phyloP scores from a whole-genome alignment of 2,888 invertebrate species.

The Agriopis marginaria region DNA sequence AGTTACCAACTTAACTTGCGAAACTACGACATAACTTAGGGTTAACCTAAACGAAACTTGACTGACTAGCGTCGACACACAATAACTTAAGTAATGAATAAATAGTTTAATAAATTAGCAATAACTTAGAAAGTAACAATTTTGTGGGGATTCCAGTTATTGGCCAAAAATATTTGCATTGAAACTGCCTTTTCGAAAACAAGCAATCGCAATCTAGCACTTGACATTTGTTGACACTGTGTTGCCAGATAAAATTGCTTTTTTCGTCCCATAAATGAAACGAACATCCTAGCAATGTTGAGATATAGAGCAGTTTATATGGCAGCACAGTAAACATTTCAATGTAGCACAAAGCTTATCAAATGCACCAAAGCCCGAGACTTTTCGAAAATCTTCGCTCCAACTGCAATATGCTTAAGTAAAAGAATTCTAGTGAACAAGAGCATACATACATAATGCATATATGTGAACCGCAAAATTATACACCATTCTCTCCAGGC shows the following conservation, averaged over 20 bases:
- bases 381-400: not conserved
- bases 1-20: conserved; percentile 48
- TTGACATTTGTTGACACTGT: conserved; percentile 16
- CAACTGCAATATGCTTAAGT: conserved; percentile 10
- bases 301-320: not conserved
- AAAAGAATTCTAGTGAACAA: conserved; percentile 6
- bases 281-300: too few relatives aligned
- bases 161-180: not conserved
- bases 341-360: conserved; percentile 16
- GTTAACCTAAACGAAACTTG: conserved; percentile 73
- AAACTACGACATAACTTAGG: conserved; percentile 61
- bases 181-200: conserved; percentile 7
- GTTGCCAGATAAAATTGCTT: not conserved
- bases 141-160: conserved; percentile 11
- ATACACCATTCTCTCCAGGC: not conserved
- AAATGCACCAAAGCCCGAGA: conserved; percentile 20
- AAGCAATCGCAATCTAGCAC: conserved; percentile 15
- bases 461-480: not conserved
- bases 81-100: conserved; percentile 53
- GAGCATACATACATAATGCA: conserved; percentile 2
- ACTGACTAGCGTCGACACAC: conserved; percentile 79
- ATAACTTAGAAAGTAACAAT: conserved; percentile 37
- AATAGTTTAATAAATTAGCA: conserved; percentile 55
- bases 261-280: not conserved
- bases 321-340: conserved; percentile 9